A percentile compares a stretch with the other conserved stretches of the same genome.
These are phyloP conservation scores for Peromyscus attwateri DNA, from an alignment of 2,797 vertebrate species.

Conservation along the genomic window DNA sequence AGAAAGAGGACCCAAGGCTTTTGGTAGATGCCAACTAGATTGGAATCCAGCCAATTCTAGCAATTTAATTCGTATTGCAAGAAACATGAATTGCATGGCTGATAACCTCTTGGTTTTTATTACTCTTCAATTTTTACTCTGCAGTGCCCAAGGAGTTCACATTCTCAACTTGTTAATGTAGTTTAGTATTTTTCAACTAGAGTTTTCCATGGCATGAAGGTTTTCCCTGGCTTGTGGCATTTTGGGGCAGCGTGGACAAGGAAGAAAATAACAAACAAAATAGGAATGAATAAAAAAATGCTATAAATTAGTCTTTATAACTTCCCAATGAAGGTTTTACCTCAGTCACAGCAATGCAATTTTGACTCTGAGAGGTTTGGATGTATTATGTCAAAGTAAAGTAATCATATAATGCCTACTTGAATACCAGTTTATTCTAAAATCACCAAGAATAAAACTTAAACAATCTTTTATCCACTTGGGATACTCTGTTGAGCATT, in stretches of 20 bases:
- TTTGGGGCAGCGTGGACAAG: slow-evolving; percentile 41
- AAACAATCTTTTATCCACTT: slow-evolving; percentile 53
- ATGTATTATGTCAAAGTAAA: slow-evolving; percentile 7
- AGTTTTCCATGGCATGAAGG: not conserved
- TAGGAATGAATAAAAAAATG: slow-evolving; percentile 68
- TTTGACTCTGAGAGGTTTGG: slow-evolving; percentile 64
- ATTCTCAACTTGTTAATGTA: slow-evolving; percentile 61
- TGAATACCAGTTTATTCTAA: slow-evolving; percentile 59
- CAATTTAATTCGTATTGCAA: slow-evolving; percentile 68
- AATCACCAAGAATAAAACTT: slow-evolving; percentile 38
- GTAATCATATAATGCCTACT: slow-evolving; percentile 50
- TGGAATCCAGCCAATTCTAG: slow-evolving; percentile 79
- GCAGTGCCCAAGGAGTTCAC: slow-evolving; percentile 61
- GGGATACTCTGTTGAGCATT: not conserved
- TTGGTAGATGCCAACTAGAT: slow-evolving; percentile 77
- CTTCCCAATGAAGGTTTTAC: slow-evolving; percentile 34
- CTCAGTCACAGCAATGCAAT: not conserved
- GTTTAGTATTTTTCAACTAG: slow-evolving; percentile 46
- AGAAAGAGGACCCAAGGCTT: slow-evolving; percentile 79
- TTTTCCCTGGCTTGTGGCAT: slow-evolving; percentile 63
- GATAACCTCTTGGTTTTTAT: slow-evolving; percentile 76
- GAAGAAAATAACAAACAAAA: slow-evolving; percentile 50
- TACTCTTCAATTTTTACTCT: slow-evolving; percentile 68
- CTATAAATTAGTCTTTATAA: slow-evolving; percentile 57
- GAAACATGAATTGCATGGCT: slow-evolving; percentile 76